A percentile compares a stretch with the other conserved stretches of the same genome.
Evolutionary conservation across 2,888 invertebrate genomes (phyloP).

Genomic region (Neuroscelio doddi): DNA sequence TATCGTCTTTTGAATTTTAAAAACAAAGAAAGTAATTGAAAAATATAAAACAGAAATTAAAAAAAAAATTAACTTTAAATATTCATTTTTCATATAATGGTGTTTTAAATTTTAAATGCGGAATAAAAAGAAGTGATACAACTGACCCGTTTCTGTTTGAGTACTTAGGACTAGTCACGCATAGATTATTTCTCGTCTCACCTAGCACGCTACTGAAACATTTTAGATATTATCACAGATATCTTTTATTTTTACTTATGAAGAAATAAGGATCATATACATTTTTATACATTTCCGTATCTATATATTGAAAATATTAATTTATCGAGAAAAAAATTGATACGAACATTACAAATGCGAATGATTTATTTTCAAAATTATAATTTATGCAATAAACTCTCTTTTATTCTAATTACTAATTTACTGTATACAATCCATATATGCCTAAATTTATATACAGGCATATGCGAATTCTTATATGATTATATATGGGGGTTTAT

Average conservation of each 20-base stretch:
- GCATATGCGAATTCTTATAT: no score
- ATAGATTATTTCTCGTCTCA: constrained; percentile 47
- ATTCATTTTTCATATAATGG: neutral
- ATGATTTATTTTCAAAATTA: no score
- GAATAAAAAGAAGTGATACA: constrained; percentile 35
- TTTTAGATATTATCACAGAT: constrained; percentile 37
- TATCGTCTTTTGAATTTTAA: no score
- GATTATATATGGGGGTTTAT: no score
- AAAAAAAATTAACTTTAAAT: constrained; percentile 11
- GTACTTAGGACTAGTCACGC: constrained; percentile 57
- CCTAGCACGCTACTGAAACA: constrained; percentile 26
- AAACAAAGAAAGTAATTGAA: no score
- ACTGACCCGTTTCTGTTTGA: constrained; percentile 56
- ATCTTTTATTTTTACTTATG: constrained; percentile 23
- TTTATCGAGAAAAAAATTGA: neutral
- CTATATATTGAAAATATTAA: neutral
- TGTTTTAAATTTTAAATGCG: constrained; percentile 21
- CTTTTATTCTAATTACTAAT: no score
- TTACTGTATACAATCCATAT: no score
- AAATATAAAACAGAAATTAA: no score
- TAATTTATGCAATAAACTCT: no score
- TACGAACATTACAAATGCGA: no score
- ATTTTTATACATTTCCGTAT: constrained; percentile 21
- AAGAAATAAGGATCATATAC: constrained; percentile 21
- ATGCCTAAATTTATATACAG: no score